A percentile compares a stretch with the other conserved stretches of the same genome.
phyloP scores from a whole-genome alignment of 2,888 invertebrate species.

The Epinotia brunnichana region DNA sequence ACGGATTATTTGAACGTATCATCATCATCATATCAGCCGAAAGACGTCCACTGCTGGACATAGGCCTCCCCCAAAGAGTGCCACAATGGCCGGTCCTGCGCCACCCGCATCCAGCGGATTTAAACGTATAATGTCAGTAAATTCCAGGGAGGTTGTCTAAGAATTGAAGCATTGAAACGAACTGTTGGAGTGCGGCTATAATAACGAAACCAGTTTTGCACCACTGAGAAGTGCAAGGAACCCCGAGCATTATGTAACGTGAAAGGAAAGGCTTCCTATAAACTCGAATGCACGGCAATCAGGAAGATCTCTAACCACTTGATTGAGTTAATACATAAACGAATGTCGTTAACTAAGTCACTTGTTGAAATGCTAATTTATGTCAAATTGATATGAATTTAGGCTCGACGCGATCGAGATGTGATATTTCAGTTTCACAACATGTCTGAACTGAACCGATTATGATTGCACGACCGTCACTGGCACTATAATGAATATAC shows the following conservation, averaged over 20 bases:
- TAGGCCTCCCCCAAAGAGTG: too few species aligned
- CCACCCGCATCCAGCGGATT: too few species aligned
- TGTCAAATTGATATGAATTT: slow-evolving; percentile 31
- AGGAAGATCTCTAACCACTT: slow-evolving; percentile 63
- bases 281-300: slow-evolving; percentile 47
- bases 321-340: slow-evolving; percentile 58
- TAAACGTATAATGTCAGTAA: neutral
- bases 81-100: too few species aligned
- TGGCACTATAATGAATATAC: slow-evolving; percentile 45
- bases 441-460: slow-evolving; percentile 31
- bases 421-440: slow-evolving; percentile 44
- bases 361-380: slow-evolving; percentile 36
- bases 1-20: slow-evolving; percentile 5
- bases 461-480: slow-evolving; percentile 50
- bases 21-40: too few species aligned
- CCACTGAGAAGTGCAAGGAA: slow-evolving; percentile 53
- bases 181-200: slow-evolving; percentile 23
- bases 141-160: slow-evolving; percentile 28
- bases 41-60: too few species aligned
- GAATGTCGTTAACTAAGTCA: slow-evolving; percentile 49
- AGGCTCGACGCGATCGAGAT: slow-evolving; percentile 27
- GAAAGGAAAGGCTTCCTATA: slow-evolving; percentile 68
- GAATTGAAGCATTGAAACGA: slow-evolving; percentile 43
- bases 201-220: slow-evolving; percentile 59
- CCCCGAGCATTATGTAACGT: slow-evolving; percentile 64